Evolutionary conservation across 2,797 vertebrate species (phyloP), one percentile per base, ranked within the genome.

Genomic region (Sebastes nivosus): DNA sequence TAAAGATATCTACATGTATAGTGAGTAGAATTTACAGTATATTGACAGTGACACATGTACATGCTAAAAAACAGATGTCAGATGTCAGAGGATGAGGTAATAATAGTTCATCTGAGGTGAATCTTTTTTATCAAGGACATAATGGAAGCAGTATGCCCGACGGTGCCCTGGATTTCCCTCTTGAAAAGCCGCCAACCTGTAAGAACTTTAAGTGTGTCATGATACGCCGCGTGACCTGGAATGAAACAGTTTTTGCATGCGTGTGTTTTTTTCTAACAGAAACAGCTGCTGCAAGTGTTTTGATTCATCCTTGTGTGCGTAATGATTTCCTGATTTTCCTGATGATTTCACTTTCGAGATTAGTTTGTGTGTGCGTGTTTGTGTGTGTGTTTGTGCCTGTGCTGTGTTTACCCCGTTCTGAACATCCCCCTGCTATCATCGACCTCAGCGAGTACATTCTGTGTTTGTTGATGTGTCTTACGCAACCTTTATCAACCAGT

Each of bases 161-260:
- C 71, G 72, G 57, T 80, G 69, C 72, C 84, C 72, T 81, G 89
- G 88, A 89, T 88, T 93, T 93, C 87, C 91, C 82, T 92, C 85
- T 86, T 92, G 92, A 94, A 87, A 77, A 16, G 30, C 74, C 73
- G 91, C 92, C 93, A 93, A 77, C 67, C 64, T 77, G 59, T 81
- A 82, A 87, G 64, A 24, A 32, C 42, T 81, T 63, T 64, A 67
- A 82, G 80, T 82, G 75, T 68, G 72, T 80, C 79, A 67, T 57
- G 75, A 84, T 67, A 82, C 14, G 14, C 76, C 24, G 8, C 66
- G 11, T 11, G 8, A 68, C 67, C 59, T 50, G 77, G 38, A 77
- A 60, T 67, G 13, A 13, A 18, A 13, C 9, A 13, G 22, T 67
- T 30, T 59, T 29, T 76, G 59, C 50, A 8, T 57, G 25, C 57